These are phyloP conservation scores for Chlorodrepanis virens DNA, from an alignment of 2,113 vertebrate genomes.

Conservation along the genomic window DNA sequence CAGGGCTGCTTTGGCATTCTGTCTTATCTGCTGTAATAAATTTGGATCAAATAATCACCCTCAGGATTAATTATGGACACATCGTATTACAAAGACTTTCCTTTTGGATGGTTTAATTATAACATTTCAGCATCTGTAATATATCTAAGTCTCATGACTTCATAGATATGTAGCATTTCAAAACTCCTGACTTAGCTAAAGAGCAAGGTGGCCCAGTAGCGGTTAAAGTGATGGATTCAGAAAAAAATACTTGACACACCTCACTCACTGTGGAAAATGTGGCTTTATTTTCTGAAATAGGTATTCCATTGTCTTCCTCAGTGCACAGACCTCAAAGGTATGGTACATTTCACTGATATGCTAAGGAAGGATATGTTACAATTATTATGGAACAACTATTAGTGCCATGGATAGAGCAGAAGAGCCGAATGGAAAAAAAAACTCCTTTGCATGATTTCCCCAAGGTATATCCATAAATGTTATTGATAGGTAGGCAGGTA, in stretches of 20 bases:
- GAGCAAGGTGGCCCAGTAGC: background rate
- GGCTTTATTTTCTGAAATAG: slow-evolving; percentile 45
- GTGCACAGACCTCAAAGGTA: background rate
- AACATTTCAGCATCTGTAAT: background rate
- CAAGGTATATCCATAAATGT: background rate
- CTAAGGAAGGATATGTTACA: background rate
- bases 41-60: slow-evolving; percentile 3
- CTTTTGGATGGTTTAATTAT: slow-evolving; percentile 12
- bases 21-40: background rate
- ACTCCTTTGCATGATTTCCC: background rate
- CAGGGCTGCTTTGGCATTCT: background rate
- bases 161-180: background rate
- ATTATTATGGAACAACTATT: background rate
- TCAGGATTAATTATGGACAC: slow-evolving; percentile 13
- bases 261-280: slow-evolving; percentile 38
- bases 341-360: background rate
- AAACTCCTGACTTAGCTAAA: slow-evolving; percentile 17
- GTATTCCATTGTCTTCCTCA: background rate
- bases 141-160: background rate
- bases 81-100: background rate
- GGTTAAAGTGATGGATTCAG: slow-evolving; percentile 10
- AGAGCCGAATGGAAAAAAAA: background rate
- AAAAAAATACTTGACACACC: slow-evolving; percentile 14
- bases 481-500: background rate
- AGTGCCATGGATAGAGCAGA: background rate